Evolutionary conservation across 2,113 vertebrate genomes (phyloP).

Genomic region (Haemorhous mexicanus): DNA sequence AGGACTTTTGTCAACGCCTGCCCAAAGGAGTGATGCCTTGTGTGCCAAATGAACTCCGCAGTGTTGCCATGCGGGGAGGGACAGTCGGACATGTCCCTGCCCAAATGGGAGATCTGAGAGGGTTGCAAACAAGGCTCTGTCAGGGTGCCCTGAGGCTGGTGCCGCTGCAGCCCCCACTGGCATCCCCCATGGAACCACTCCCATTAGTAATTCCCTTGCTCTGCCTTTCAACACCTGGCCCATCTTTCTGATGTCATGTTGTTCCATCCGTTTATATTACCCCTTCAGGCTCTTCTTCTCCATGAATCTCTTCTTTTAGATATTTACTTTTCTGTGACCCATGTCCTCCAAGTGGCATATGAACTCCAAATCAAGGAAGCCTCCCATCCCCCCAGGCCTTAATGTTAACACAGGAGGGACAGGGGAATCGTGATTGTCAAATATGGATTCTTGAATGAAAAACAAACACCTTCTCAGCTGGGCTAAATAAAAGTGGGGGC

Average conservation of each 20-base stretch:
- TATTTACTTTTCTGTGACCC: background rate
- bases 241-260: background rate
- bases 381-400: background rate
- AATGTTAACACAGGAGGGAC: background rate
- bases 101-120: background rate
- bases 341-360: fast-evolving
- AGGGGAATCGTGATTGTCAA: background rate
- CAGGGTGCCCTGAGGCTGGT: background rate
- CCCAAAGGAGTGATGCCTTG: background rate
- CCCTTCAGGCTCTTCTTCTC: background rate
- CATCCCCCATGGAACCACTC: background rate
- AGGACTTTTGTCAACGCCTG: fast-evolving
- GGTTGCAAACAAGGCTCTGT: background rate
- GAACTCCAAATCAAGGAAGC: background rate
- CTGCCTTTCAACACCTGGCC: background rate
- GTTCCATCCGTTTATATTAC: background rate
- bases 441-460: background rate
- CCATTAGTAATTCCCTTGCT: background rate
- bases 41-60: background rate
- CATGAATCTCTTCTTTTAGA: background rate
- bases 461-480: background rate
- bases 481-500: background rate
- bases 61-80: fast-evolving
- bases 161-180: fast-evolving
- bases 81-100: background rate